Evolutionary conservation across 2,113 vertebrate genomes (phyloP).

Genomic region (Ahaetulla prasina): DNA sequence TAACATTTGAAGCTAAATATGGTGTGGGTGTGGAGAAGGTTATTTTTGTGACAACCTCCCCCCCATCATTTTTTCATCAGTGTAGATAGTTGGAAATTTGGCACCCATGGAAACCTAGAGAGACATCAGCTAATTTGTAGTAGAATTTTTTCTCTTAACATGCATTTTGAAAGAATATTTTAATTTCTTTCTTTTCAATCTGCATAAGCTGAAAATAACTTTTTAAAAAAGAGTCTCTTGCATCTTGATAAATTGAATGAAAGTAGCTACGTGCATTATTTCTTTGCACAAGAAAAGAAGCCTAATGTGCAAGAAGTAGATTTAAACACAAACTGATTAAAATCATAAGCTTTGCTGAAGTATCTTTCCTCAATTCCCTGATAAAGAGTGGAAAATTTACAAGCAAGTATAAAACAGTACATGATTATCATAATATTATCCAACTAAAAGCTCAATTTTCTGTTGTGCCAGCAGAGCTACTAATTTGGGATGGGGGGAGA

Average conservation of each 20-base stretch:
- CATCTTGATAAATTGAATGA: constrained; percentile 23
- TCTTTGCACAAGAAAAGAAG: not conserved
- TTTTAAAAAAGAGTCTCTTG: constrained; percentile 4
- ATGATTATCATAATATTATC: not conserved
- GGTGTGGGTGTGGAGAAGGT: not conserved
- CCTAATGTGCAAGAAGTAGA: not conserved
- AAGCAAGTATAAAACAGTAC: not conserved
- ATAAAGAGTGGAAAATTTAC: not conserved
- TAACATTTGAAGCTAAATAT: not conserved
- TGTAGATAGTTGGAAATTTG: not conserved
- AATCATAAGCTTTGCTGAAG: not conserved
- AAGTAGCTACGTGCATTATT: not conserved
- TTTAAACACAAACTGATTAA: constrained; percentile 7
- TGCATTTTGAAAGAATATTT: not conserved
- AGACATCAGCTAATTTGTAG: not conserved
- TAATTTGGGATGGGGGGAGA: not conserved
- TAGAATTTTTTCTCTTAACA: not conserved
- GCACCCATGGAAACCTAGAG: not conserved
- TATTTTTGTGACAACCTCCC: not conserved
- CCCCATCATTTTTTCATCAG: not conserved
- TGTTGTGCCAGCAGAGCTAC: not conserved
- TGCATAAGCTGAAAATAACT: not conserved
- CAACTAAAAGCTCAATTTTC: not conserved
- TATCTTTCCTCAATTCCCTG: constrained; percentile 6
- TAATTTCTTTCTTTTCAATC: not conserved